Base-by-base conservation (phyloP, 2,113 vertebrate genomes). In the Clupea harengus region DNA sequence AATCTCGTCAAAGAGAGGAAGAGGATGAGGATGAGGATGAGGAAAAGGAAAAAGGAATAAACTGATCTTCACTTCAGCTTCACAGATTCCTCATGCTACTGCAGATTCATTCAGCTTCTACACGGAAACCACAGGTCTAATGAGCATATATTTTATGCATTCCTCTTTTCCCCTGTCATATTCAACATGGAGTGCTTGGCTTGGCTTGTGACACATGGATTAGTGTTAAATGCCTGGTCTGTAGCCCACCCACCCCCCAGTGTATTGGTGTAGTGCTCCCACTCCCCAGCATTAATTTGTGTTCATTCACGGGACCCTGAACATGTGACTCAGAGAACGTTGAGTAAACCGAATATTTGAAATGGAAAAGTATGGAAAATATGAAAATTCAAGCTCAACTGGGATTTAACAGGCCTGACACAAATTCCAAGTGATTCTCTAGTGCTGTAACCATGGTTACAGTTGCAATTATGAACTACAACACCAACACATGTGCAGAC, bases 1-100 rank as follows among this genome's bases (percentile, higher is more conserved):
- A 81, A 83, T 84, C 75, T 82, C 57, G 81, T 50, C n/a, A 82
- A 72, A 84, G 72, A 54, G 80, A 82, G 64, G 64, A 67, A 8
- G 72, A 15, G 28, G 3, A 78, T 3, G 67, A 75, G 28, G 67
- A 72, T 8, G n/a, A 9, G n/a, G 64, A 67, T 72, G 25, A 72
- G 64, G 9, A 32, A 8, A 5, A 64, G 60, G 22, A 8, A 8
- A 22, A 64, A 25, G 67, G 13, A 39, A 39, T 75, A 46, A 83
- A 86, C 45, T 47, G 87, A 49, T 78, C 45, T 49, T 64, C 54
- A 85, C 50, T 60, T 83, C 32, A 45, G 75, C 82, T 86, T 82
- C 82, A 83, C 72, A 89, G 88, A 90, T 86, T 86, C 67, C 45
- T 81, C 52, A 90, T 72, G 87, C 54, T 88, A 54, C 50, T 46